Percentiles rank a stretch among this genome's conserved stretches.
Conservation (phyloP, 2,888 invertebrate genomes). For the Papilio gigon region DNA sequence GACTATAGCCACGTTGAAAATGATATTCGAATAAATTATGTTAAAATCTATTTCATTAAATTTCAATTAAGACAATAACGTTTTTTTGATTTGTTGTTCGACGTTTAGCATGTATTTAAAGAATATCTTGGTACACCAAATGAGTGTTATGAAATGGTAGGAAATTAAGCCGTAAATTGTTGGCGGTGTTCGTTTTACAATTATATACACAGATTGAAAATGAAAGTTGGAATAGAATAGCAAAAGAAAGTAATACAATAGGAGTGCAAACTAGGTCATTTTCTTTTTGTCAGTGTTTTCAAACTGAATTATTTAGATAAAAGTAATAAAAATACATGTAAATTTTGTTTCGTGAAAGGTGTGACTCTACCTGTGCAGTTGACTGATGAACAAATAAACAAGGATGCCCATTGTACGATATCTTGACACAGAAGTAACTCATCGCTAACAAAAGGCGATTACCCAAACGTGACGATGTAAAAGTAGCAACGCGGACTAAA, state of each 20-base stretch:
- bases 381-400: constrained; percentile 8
- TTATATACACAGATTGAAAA: neutral
- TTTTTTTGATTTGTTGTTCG: no score
- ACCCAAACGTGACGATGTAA: constrained; percentile 40
- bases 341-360: neutral
- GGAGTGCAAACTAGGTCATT: neutral
- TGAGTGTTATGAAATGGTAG: no score
- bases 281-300: constrained; percentile 1
- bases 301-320: neutral
- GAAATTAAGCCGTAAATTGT: no score
- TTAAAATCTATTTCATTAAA: no score
- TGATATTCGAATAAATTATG: neutral
- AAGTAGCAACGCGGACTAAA: constrained; percentile 30
- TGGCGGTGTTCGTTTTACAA: no score
- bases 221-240: constrained; percentile 4
- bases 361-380: neutral
- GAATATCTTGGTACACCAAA: no score
- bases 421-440: constrained; percentile 51
- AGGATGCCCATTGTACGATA: constrained; percentile 47
- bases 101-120: no score
- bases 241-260: constrained; percentile 12
- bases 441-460: constrained; percentile 33
- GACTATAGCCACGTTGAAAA: no score
- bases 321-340: neutral
- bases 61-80: no score